Percentiles rank a stretch among this genome's conserved stretches.
phyloP scores from a whole-genome alignment of 2,113 vertebrate species.

The Cryptoleucopteryx plumbea region DNA sequence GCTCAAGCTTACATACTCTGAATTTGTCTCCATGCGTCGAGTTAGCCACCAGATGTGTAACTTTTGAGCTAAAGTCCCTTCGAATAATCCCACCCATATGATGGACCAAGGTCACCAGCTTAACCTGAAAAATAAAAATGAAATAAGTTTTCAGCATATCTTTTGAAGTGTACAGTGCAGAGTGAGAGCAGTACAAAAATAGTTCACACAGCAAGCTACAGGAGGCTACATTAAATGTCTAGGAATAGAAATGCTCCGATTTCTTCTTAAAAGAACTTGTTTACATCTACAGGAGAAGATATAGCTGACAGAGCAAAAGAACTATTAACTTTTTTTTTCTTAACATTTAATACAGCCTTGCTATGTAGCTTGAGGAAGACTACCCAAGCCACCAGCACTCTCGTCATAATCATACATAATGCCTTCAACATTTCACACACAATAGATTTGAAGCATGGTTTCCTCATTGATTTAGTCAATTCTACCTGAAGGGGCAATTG shows the following conservation, averaged over 20 bases:
- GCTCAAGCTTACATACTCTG: constrained; percentile 80
- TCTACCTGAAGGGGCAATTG: neutral
- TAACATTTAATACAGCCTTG: neutral
- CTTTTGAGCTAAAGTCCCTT: constrained; percentile 94
- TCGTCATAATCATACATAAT: neutral
- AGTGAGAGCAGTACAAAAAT: neutral
- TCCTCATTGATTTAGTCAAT: neutral
- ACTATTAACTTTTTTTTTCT: neutral
- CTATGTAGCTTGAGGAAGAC: neutral
- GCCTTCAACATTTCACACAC: neutral
- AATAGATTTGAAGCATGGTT: neutral
- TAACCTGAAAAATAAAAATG: constrained; percentile 76
- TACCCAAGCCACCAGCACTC: neutral
- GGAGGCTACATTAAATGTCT: neutral
- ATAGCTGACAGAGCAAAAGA: neutral
- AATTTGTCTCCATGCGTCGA: constrained; percentile 96
- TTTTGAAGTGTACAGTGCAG: neutral
- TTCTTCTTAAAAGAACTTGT: neutral
- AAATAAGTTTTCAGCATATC: neutral
- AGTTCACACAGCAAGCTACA: neutral
- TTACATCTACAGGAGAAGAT: neutral
- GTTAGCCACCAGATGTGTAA: constrained; percentile 93
- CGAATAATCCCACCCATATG: constrained; percentile 97
- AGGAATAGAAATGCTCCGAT: neutral
- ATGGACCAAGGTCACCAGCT: constrained; percentile 93